Evolutionary conservation across 1,140 invertebrate genomes (phyloP), one percentile per base, ranked within the genome.

Genomic region (Drosophila lini): DNA sequence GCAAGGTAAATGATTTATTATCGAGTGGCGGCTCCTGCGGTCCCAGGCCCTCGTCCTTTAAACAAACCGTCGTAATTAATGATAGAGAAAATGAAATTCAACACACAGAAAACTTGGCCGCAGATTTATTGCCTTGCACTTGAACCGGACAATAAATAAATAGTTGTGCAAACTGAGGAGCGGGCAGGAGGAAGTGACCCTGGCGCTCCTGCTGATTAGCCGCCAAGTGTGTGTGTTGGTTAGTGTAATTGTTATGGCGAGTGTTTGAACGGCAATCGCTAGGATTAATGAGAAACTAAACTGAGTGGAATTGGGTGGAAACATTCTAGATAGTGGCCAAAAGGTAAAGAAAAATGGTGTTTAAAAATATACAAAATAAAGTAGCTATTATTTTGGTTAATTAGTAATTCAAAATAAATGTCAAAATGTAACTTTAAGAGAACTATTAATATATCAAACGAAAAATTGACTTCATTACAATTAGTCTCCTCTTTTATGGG

Each of bases 1-100:
- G 69, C 69, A 58, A 81, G 79, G 78, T 81, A 62, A 81, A 81
- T 81, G 79, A 81, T 81, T 81, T 81, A 81, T 81, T 77, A 81
- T 77, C 60, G 65, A 76, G 31, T 60, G 63, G 56, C 19, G 61
- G 52, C 44, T 65, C 47, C 41, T 74, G 61, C 41, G 78, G 69
- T 45, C 31, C n/a, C n/a, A n/a, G n/a, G n/a, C n/a, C n/a, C n/a
- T 16, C 68, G 47, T 59, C 70, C 67, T 73, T 73, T 73, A 73
- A 73, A 73, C 69, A 73, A 73, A 73, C 69, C 68, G 28, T 59
- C 38, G 69, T 73, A 73, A 73, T 73, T 73, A 73, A 73, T 73
- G 69, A 73, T 71, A 71, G 65, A 71, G 69, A 73, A 73, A 73
- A 73, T 73, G 53, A 73, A 73, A 73, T 73, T 73, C 69, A 73